phyloP scores from a whole-genome alignment of 2,113 vertebrate species.

The Istiophorus platypterus region DNA sequence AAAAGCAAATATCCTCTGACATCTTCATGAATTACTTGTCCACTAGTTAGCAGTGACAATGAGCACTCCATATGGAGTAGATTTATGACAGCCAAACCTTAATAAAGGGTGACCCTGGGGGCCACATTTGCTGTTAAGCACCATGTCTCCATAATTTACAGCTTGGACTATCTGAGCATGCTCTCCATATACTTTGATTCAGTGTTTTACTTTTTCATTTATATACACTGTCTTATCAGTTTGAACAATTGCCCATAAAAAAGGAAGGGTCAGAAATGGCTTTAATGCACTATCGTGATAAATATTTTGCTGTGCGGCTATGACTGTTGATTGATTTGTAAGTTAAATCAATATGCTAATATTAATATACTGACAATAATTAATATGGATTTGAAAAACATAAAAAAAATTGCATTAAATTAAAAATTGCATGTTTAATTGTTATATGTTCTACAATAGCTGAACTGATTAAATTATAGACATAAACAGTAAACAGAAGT shows the following conservation, averaged over 20 bases:
- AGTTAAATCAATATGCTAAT: slow-evolving; percentile 45
- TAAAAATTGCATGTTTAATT: background rate
- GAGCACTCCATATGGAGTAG: slow-evolving; percentile 64
- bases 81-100: slow-evolving; percentile 75
- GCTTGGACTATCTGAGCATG: slow-evolving; percentile 49
- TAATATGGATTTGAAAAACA: background rate
- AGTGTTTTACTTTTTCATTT: slow-evolving; percentile 71
- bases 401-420: too few species aligned
- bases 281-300: slow-evolving; percentile 65
- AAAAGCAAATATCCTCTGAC: slow-evolving; percentile 41
- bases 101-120: slow-evolving; percentile 79
- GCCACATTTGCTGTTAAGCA: slow-evolving; percentile 67
- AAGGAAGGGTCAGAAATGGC: slow-evolving; percentile 59
- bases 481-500: background rate
- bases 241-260: slow-evolving; percentile 70
- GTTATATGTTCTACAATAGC: background rate
- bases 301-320: slow-evolving; percentile 44
- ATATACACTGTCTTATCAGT: slow-evolving; percentile 57
- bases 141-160: slow-evolving; percentile 69
- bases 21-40: slow-evolving; percentile 49
- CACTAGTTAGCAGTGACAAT: slow-evolving; percentile 61
- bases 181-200: slow-evolving; percentile 59
- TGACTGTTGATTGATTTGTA: slow-evolving; percentile 49
- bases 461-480: background rate
- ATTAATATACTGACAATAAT: slow-evolving; percentile 7